Conservation (phyloP, 2,797 vertebrate species). For the Falco berigora region DNA sequence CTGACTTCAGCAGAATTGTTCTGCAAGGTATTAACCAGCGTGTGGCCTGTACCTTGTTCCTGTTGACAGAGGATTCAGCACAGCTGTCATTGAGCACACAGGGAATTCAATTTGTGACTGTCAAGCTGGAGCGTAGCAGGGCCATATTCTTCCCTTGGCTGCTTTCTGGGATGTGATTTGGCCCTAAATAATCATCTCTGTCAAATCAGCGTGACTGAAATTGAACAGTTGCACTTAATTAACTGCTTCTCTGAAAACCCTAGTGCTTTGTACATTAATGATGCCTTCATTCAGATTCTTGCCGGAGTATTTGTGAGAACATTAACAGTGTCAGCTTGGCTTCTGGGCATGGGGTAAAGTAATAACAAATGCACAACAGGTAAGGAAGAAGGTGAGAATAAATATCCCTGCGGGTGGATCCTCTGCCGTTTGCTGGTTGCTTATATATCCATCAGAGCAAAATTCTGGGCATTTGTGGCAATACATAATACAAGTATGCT, state of each 20-base stretch:
- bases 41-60: not conserved
- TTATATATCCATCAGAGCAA: not conserved
- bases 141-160: not conserved
- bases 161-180: not conserved
- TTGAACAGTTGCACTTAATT: conserved; percentile 18
- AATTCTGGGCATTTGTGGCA: not conserved
- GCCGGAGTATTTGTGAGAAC: not conserved
- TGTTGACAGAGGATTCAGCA: not conserved
- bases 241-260: not conserved
- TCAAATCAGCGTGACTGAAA: not conserved
- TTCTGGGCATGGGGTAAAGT: not conserved
- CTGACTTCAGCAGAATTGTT: not conserved
- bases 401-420: not conserved
- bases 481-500: not conserved
- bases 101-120: not conserved
- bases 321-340: not conserved
- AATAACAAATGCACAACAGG: not conserved
- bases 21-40: not conserved
- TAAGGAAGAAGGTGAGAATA: not conserved
- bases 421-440: not conserved
- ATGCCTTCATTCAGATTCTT: not conserved
- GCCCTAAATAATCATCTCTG: conserved; percentile 16
- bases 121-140: not conserved
- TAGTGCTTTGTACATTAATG: not conserved
- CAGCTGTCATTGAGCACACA: not conserved